These are phyloP conservation scores for Hypena proboscidalis DNA, from an alignment of 2,888 invertebrate species.

Conservation along the genomic window DNA sequence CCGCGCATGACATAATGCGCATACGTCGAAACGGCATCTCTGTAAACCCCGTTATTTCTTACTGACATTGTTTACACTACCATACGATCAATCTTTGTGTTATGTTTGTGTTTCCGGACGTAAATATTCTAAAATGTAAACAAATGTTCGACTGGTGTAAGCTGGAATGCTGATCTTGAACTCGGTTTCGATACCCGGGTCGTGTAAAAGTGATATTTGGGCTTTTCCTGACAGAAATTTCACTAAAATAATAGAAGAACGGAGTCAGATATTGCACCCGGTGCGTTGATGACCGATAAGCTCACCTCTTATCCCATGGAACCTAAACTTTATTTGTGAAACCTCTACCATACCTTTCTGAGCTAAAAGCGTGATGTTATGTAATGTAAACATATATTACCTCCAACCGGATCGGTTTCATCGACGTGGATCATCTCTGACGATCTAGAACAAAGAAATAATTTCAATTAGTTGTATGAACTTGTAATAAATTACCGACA, in stretches of 20 bases:
- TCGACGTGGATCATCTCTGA: slow-evolving; percentile 94
- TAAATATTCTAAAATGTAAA: slow-evolving; percentile 1
- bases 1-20: slow-evolving; percentile 5
- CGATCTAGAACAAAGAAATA: slow-evolving; percentile 71
- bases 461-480: not conserved
- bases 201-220: too few species aligned
- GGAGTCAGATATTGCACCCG: too few species aligned
- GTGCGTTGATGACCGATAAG: too few species aligned
- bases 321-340: too few species aligned
- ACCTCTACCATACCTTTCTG: too few species aligned
- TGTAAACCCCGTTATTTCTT: not conserved
- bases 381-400: slow-evolving; percentile 82
- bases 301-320: too few species aligned
- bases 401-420: slow-evolving; percentile 95
- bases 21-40: not conserved
- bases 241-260: too few species aligned
- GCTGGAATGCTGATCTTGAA: too few species aligned
- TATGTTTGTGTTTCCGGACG: not conserved
- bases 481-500: too few species aligned
- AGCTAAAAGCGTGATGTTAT: not conserved
- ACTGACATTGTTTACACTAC: slow-evolving; percentile 2
- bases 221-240: too few species aligned
- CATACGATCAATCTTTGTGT: not conserved
- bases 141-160: too few species aligned
- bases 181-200: too few species aligned